Evolutionary conservation across 2,888 invertebrate species (phyloP).

Genomic region (Leptopilina myrica): DNA sequence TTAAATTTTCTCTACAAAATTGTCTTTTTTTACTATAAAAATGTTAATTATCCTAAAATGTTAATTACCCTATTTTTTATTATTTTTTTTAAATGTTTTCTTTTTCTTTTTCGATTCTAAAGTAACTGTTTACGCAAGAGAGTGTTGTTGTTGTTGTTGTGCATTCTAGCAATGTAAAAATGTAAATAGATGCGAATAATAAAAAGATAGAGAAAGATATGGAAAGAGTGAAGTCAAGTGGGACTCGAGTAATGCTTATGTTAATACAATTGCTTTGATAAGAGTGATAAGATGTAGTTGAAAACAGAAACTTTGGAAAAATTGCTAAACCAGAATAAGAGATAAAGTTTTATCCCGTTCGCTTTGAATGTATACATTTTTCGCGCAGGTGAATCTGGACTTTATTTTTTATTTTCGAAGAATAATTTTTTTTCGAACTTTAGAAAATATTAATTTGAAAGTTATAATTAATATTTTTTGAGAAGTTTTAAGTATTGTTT

Average conservation of each 20-base stretch:
- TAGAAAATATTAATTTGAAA: too few species aligned
- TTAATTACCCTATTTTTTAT: too few species aligned
- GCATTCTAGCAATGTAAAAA: background rate
- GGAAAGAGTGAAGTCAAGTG: background rate
- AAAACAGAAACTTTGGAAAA: conserved; percentile 7
- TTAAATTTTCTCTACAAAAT: too few species aligned
- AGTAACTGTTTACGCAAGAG: background rate
- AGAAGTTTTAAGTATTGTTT: background rate
- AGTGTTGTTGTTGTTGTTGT: background rate
- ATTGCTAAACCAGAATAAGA: conserved; percentile 23
- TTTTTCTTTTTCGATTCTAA: background rate
- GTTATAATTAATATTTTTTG: background rate
- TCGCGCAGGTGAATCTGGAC: background rate
- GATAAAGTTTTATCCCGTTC: background rate
- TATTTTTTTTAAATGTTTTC: background rate
- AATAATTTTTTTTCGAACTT: too few species aligned
- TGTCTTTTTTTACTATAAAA: too few species aligned
- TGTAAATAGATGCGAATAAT: conserved; percentile 2
- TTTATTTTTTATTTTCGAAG: background rate
- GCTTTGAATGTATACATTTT: background rate
- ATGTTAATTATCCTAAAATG: too few species aligned
- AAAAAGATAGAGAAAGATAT: background rate
- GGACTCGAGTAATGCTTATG: conserved; percentile 14
- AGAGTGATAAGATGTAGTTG: conserved; percentile 7
- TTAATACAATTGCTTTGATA: conserved; percentile 16